Evolutionary conservation across 2,797 vertebrate genomes (phyloP), one percentile per base, ranked within the genome.

Genomic region (Oceanodroma leucorhoa): DNA sequence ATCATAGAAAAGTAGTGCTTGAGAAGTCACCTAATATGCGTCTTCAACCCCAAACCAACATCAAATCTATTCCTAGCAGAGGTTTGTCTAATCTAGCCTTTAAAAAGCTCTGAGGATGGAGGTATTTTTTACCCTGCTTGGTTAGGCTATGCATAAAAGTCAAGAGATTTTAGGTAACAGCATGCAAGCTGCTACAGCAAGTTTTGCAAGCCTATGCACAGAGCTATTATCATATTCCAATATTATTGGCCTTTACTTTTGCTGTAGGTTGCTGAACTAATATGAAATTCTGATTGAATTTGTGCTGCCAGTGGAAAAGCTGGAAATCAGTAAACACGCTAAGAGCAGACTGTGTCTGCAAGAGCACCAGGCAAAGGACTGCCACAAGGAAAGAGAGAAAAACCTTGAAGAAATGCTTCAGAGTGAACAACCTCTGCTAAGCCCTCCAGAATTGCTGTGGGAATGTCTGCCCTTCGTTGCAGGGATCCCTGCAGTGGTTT

Each of bases 281-380:
- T 80, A 79, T 27, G 78, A 90, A 96, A 95, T 93, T 94, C 82
- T 87, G 92, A 95, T 70, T 95, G 92, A 87, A 89, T 95, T 70
- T 41, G 50, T 60, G 78, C 65, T 91, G 89, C 90, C 57, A 50
- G 73, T 85, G 89, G 84, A 82, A 83, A 83, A 87, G 60, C 78
- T 92, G 89, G 66, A 73, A 96, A 82, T 91, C 76, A 65, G 87
- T 70, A 76, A 91, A 90, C 50, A 60, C 0, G 1, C 29, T 19
- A 53, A 54, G 40, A 95, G 67, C 69, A 70, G 76, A 32, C 34
- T 51, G 64, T 5, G 14, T 34, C 60, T 87, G 69, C 34, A 46
- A 72, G 64, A 82, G 83, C 94, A 88, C 36, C 43, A 72, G 76
- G 82, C 61, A 70, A 70, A 87, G 69, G n/a, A 22, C 30, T 67